Base-by-base conservation (phyloP, 2,888 invertebrate genomes). In the Anthophora plumipes region DNA sequence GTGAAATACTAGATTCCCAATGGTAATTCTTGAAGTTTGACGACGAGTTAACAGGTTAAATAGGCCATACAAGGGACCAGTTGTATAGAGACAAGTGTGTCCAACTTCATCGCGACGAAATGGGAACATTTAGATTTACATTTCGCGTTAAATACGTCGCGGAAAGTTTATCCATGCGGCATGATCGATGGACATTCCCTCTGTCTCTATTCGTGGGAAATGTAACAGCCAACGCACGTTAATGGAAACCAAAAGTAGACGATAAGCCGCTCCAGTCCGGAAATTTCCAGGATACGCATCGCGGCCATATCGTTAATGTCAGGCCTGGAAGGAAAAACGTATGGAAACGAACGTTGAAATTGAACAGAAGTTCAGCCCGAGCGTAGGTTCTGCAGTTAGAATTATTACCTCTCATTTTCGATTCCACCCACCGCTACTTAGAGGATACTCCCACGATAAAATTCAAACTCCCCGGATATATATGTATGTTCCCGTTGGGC, bases 381-480 rank as follows among this genome's bases (percentile, higher is more conserved):
- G 14, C 11, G 17, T 3, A n/a, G 48, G 20, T 68, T 68, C 20
- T 25, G 46, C 39, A 52, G 69, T 20, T 50, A 52, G 61, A 76
- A 55, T 78, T 80, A 78, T 78, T 67, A 60, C 68, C 54, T 63
- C 72, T 69, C 57, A 61, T 61, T 68, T 63, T 72, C 78, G 67
- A 71, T 80, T 57, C 69, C 72, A 37, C 46, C 59, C 54, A 52
- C 50, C 59, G 55, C 50, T 70, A 70, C 60, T 75, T 72, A 71
- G 73, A 59, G n/a, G 31, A 31, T 64, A 48, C 22, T 54, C n/a
- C 4, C 6, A 73, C 77, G 59, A 83, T 85, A 80, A 82, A 80
- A 74, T 73, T 85, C 71, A 70, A 77, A 79, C 70, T 79, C 70
- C 52, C 31, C n/a, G 70, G 37, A 8, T 63, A 25, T 69, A 52